Evolutionary conservation across 1,140 invertebrate species (phyloP).

Genomic region (Gonatopus flavifemur): DNA sequence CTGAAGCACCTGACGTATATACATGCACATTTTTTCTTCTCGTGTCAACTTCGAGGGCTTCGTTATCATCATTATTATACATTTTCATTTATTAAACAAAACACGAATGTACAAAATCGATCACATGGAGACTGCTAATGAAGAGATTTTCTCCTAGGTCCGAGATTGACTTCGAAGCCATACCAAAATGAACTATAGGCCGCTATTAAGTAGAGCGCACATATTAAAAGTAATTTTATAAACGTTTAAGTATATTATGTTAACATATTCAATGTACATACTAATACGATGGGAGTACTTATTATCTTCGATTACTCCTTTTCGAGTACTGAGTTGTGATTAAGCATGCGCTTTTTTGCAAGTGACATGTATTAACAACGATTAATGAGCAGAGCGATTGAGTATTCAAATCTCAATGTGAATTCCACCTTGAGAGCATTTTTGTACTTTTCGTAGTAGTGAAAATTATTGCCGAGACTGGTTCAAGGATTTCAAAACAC

Average conservation of each 20-base stretch:
- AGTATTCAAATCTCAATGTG: neutral
- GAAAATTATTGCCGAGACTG: no score
- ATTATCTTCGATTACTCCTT: neutral
- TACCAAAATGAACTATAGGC: slow-evolving; percentile 13
- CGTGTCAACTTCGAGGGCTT: no score
- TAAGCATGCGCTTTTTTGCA: slow-evolving; percentile 24
- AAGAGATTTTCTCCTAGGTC: slow-evolving; percentile 18
- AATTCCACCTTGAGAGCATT: no score
- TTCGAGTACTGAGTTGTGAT: slow-evolving; percentile 3
- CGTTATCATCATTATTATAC: no score
- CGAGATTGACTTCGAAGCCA: slow-evolving; percentile 9
- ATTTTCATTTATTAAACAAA: neutral
- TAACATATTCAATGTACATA: no score
- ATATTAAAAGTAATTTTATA: neutral
- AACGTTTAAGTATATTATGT: neutral
- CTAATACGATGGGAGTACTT: no score
- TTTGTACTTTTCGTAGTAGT: no score
- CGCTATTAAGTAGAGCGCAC: neutral
- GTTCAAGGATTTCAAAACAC: no score
- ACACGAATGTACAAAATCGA: neutral
- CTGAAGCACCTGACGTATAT: no score
- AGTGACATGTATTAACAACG: slow-evolving; percentile 2
- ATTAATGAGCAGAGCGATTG: no score
- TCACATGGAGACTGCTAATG: slow-evolving; percentile 3
- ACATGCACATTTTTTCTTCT: no score